Base-by-base conservation (phyloP, 2,888 invertebrate species). In the Colostygia pectinataria region DNA sequence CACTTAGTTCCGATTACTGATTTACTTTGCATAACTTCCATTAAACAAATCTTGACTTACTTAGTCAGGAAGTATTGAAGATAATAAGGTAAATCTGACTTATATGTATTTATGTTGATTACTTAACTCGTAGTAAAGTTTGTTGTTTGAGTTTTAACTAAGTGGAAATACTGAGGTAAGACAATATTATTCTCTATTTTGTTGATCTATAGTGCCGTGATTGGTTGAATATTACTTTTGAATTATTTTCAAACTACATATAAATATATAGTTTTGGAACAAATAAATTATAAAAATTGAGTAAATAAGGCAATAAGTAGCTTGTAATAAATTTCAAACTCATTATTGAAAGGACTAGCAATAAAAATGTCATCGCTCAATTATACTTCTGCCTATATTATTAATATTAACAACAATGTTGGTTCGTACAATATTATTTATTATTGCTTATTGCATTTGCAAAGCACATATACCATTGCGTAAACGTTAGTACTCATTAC, bases 11-110 rank as follows among this genome's bases (percentile, higher is more conserved):
- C 27, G 34, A 40, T 40, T 36, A 36, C 44, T 37, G 36, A 28
- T 34, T 37, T 23, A 41, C 32, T 45, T 28, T 31, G 45, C 41
- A 27, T 12, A 14, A 34, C 14, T 31, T 40, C 20, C 12, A 34
- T 18, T 40, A 37, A 50, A 39, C 39, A 44, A 46, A 31, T 31
- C 13, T 41, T 12, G 40, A 12, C 14, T 6, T 33, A 39, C 39
- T 29, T 27, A 37, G 8, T 37, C 37, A 38, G 36, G 46, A 28
- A 27, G 14, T 15, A 38, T 33, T 20, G 7, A 13, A 18, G 4
- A 39, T 46, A 31, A 37, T 29, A 39, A 20, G 27, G 24, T 29
- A 36, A 29, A 48, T 33, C 43, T 28, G 49, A 49, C 40, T 31
- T 40, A 23, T 31, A 14, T 18, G 13, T 37, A 32, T 38, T 42